Evolutionary conservation across 1,140 invertebrate species (phyloP), one percentile per base, ranked within the genome.

Genomic region (Drosophila ercepeae): DNA sequence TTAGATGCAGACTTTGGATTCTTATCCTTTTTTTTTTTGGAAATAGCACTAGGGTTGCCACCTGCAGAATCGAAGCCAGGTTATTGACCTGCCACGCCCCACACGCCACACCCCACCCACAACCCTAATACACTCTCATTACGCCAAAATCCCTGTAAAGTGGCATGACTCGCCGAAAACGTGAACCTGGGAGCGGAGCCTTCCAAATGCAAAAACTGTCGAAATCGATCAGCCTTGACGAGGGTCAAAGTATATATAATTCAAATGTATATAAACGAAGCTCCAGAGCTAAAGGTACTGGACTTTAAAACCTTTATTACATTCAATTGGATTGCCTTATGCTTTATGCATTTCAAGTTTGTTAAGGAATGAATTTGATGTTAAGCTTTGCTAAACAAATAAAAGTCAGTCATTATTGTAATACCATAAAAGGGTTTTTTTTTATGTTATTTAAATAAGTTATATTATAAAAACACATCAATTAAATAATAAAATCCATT

Each of bases 211-310:
- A 23, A 67, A 21, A 67, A 53, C 61, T 68, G 64, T 68, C 64
- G 61, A 49, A 67, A 68, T 68, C 64, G 64, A 68, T 68, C 64
- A 67, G 61, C 60, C 48, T 68, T 68, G 61, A 68, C 19, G 39
- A 68, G 64, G 64, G 64, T 68, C 64, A 27, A 41, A 25, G 49
- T 14, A 39, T 39, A 39, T 39, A 39, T 14, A 39, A 39, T 39
- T 14, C 36, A 32, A 32, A 32, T 39, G 19, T 36, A 14, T 36
- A 14, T 49, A 52, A 65, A 14, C 29, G 60, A 61, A 67, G 59
- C 34, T 23, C 14, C 25, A 3, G n/a, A 0, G 25, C 9, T 18
- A 2, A 16, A 64, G 42, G 58, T 48, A 53, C 50, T 13, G 29
- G 14, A 5, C 13, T 9, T 48, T 21, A 18, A 36, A 16, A 16